Percentiles rank a stretch among this genome's conserved stretches.
phyloP scores from a whole-genome alignment of 2,888 invertebrate species.

The Chromoteleia sp. region DNA sequence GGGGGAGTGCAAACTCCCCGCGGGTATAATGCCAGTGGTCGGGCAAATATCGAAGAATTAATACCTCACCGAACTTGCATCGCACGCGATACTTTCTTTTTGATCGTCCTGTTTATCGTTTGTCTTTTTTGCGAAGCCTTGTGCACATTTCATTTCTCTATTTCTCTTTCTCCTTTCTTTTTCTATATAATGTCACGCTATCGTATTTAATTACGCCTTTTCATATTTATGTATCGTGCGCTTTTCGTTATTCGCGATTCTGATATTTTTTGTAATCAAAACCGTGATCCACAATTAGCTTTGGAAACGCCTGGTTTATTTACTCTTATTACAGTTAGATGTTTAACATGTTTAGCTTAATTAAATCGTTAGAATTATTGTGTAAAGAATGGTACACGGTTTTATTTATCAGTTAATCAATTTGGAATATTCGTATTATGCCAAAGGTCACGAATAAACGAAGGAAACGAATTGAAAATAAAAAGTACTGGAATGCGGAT shows the following conservation, averaged over 20 bases:
- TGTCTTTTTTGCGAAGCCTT: slow-evolving; percentile 25
- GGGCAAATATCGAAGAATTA: slow-evolving; percentile 47
- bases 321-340: neutral
- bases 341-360: no score
- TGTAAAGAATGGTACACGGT: no score
- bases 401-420: no score
- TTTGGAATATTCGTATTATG: no score
- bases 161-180: neutral
- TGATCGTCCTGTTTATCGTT: slow-evolving; percentile 37
- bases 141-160: slow-evolving; percentile 1
- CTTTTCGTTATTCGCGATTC: neutral
- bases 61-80: slow-evolving; percentile 32
- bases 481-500: no score
- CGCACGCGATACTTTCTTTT: slow-evolving; percentile 29
- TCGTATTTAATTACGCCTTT: slow-evolving; percentile 38
- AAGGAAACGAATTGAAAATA: no score
- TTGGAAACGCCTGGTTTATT: neutral
- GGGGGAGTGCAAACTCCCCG: slow-evolving; percentile 2
- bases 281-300: slow-evolving; percentile 7
- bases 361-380: no score
- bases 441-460: no score
- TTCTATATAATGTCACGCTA: slow-evolving; percentile 6
- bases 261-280: slow-evolving; percentile 11
- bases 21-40: slow-evolving; percentile 19
- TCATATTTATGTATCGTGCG: slow-evolving; percentile 15